Percentiles rank a stretch among this genome's conserved stretches.
Conservation (phyloP, 2,113 vertebrate species). For the Cricetomys ansorgei region DNA sequence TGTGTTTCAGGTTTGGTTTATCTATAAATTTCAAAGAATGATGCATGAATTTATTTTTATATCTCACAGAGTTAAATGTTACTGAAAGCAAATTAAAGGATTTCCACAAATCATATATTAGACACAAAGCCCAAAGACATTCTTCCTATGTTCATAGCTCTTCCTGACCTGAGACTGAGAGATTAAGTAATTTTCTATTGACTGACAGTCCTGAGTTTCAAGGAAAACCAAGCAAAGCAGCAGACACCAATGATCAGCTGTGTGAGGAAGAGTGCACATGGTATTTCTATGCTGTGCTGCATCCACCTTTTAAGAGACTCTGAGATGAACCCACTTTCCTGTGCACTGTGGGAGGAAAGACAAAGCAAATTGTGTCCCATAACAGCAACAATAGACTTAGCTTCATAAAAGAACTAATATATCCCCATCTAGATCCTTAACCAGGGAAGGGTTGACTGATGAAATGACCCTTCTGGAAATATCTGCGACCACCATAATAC, state of each 20-base stretch:
- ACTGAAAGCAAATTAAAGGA: background rate
- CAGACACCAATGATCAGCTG: background rate
- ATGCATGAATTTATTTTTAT: background rate
- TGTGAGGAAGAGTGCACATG: background rate
- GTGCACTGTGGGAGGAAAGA: background rate
- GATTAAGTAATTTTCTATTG: background rate
- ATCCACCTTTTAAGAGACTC: background rate
- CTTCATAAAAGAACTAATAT: background rate
- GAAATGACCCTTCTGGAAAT: slow-evolving; percentile 75
- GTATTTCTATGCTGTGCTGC: background rate
- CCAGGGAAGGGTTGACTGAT: slow-evolving; percentile 70
- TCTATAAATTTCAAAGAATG: background rate
- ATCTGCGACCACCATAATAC: slow-evolving; percentile 64
- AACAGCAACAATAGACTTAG: background rate
- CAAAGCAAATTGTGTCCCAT: background rate
- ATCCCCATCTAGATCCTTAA: slow-evolving; percentile 70
- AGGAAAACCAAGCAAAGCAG: background rate
- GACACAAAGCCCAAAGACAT: background rate
- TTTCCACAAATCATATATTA: background rate
- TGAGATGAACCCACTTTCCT: background rate
- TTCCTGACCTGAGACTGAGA: background rate
- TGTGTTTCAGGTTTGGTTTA: background rate
- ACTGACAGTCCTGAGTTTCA: background rate
- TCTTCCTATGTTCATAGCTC: background rate
- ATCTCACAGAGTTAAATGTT: background rate